Base-by-base conservation (phyloP, 2,888 invertebrate genomes). In the Phyllotreta striolata region DNA sequence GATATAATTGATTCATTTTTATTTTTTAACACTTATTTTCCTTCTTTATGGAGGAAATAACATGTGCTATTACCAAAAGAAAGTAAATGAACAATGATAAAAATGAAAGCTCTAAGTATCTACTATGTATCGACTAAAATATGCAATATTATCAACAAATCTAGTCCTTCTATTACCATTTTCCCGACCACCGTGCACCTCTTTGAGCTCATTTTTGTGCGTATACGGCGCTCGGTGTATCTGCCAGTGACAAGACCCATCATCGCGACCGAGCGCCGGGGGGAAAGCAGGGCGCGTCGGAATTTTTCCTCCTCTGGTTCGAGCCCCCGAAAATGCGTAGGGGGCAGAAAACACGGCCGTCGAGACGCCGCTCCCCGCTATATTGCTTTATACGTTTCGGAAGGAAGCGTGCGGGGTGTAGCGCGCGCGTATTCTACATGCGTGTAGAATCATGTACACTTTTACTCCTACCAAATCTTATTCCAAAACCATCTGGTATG, bases 201-300 rank as follows among this genome's bases (percentile, higher is more conserved):
- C 35, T 49, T 9, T 49, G n/a, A 49, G 49, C 37, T 49, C 78
- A 78, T 78, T 78, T 78, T 79, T 79, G 79, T 80, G 74, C 68
- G 73, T 69, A n/a, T n/a, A 71, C 13, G 41, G 49, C 43, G 51
- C 51, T 24, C 24, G 51, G 35, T 41, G 59, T 59, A 41, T 72
- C 78, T 78, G 80, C 66, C 70, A 67, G 71, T 79, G 79, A 79
- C 79, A 76, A 74, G 74, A 75, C 69, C 73, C 73, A 70, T 74
- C 77, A 75, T 71, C 70, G 69, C 24, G 24, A 24, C 4, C 1
- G 24, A 24, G 70, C 64, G 69, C 69, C 64, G 70, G 73, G 68
- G 73, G 68, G 66, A 71, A 51, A 59, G 34, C 39, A 9, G 39
- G 59, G 59, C 51, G 59, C 51, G 51, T 41, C n/a, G 43, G 51